Percentiles rank a stretch among this genome's conserved stretches.
Evolutionary conservation across 2,797 vertebrate genomes (phyloP).

Genomic region (Acanthis flammea): DNA sequence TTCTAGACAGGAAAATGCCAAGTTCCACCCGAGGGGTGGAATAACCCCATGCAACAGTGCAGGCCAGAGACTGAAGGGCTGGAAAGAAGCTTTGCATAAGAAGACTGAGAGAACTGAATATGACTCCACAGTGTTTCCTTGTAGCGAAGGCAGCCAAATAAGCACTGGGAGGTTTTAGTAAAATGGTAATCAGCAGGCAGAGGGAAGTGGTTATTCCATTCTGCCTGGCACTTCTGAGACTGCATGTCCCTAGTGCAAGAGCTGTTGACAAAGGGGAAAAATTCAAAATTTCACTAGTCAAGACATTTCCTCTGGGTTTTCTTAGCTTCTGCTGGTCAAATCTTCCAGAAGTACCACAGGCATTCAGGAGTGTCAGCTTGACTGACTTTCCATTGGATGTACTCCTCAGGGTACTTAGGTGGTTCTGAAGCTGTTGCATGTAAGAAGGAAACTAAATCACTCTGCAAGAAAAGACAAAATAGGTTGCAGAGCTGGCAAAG

Average conservation of each 20-base stretch:
- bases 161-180: neutral
- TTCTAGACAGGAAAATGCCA: neutral
- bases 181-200: neutral
- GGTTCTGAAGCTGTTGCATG: neutral
- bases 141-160: neutral
- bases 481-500: neutral
- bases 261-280: neutral
- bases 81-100: neutral
- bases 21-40: fast-evolving
- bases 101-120: neutral
- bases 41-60: neutral
- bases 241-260: neutral
- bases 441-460: neutral
- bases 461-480: neutral
- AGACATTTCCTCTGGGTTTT: neutral
- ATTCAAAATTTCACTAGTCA: neutral
- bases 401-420: neutral
- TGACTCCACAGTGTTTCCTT: neutral
- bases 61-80: neutral
- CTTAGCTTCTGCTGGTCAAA: neutral
- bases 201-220: neutral
- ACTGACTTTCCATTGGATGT: neutral
- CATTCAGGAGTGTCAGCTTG: neutral
- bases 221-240: neutral
- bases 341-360: neutral